Evolutionary conservation across 2,888 invertebrate species (phyloP), one percentile per base, ranked within the genome.

Genomic region (Sphaeridia pumilis): DNA sequence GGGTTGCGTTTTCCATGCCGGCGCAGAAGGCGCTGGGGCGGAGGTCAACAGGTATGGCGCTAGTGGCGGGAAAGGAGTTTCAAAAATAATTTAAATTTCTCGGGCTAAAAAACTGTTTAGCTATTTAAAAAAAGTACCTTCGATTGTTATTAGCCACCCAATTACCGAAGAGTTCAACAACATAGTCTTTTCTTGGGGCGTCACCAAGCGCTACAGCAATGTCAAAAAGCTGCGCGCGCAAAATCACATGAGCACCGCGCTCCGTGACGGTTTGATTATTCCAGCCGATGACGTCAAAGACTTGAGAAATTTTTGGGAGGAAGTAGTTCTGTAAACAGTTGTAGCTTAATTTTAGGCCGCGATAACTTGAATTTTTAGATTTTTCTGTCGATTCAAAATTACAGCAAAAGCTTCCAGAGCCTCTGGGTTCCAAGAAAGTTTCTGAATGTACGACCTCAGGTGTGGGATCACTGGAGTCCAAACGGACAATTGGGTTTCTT

Each of bases 401-500:
- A n/a, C n/a, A n/a, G n/a, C n/a, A n/a, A n/a, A n/a, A n/a, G n/a
- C n/a, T n/a, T n/a, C 17, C 12, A 38, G 38, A 14, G 38, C 38
- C 5, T 14, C 5, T 7, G 38, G 38, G 20, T 38, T 17, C 12
- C 17, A 7, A 17, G 38, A 41, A 5, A 52, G 47, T 25, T 21
- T 25, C 7, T 7, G 26, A 4, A 47, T 26, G 26, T 42, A 35
- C 5, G 14, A 28, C 25, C 28, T 26, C 2, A 52, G 14, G 22
- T 52, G 20, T 14, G 28, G 26, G 4, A 41, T 3, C 1, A 46
- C 38, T 10, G 46, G 42, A 14, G 41, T 28, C 52, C 52, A 52
- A 21, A 52, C 52, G 2, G 41, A 46, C 14, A 52, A 21, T 4
- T 52, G 25, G 20, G 41, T 46, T 42, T 52, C 52, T 10, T 47